phyloP scores from a whole-genome alignment of 2,113 vertebrate species.

The Takifugu flavidus region DNA sequence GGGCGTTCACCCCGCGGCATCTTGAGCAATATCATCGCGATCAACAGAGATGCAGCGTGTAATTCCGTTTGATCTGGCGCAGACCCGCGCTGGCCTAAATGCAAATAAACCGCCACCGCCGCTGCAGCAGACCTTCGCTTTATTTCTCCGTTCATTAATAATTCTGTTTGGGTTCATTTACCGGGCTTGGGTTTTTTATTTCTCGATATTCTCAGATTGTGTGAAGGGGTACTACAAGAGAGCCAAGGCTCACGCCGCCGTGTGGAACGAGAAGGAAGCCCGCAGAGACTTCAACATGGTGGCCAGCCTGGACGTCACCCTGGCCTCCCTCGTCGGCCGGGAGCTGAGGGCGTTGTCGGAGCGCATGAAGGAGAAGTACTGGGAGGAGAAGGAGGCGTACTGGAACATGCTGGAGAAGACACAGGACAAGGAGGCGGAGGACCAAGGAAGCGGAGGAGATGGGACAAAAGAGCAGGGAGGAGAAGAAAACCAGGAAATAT shows the following conservation, averaged over 20 bases:
- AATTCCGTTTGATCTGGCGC: background rate
- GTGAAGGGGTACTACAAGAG: slow-evolving; percentile 86
- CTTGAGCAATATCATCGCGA: too few relatives aligned
- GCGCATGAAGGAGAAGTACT: slow-evolving; percentile 81
- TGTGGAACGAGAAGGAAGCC: slow-evolving; percentile 83
- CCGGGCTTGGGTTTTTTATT: too few relatives aligned
- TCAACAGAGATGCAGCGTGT: slow-evolving; percentile 3
- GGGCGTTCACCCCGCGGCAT: too few relatives aligned
- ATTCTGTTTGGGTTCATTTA: background rate
- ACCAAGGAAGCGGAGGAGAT: background rate
- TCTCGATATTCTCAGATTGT: slow-evolving; percentile 67
- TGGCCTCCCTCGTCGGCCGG: slow-evolving; percentile 67
- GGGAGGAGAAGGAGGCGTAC: slow-evolving; percentile 81
- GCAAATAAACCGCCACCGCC: slow-evolving; percentile 11
- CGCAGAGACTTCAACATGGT: slow-evolving; percentile 76
- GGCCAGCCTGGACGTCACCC: slow-evolving; percentile 72
- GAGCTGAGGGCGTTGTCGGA: slow-evolving; percentile 78
- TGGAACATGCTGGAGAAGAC: slow-evolving; percentile 75
- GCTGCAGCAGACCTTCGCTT: slow-evolving; percentile 18
- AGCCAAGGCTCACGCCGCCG: slow-evolving; percentile 79
- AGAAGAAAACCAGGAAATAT: background rate
- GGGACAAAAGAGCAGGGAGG: background rate
- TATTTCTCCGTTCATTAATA: slow-evolving; percentile 15
- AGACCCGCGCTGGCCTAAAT: background rate
- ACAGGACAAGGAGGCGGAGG: slow-evolving; percentile 7